Evolutionary conservation across 1,140 invertebrate genomes (phyloP).

Genomic region (Diachasmimorpha longicaudata): DNA sequence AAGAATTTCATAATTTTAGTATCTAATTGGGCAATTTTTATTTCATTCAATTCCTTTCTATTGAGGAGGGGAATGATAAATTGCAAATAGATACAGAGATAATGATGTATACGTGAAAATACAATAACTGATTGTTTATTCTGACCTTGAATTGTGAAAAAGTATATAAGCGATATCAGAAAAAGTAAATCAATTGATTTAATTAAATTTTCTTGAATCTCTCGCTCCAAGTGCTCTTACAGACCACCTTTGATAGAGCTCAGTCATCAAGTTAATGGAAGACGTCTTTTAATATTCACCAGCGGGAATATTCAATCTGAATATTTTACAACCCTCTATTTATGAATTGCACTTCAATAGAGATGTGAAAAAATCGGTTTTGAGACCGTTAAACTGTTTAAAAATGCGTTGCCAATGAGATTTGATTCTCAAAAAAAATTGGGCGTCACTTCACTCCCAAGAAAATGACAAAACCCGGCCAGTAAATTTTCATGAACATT

Average conservation of each 20-base stretch:
- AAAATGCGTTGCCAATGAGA: conserved; percentile 8
- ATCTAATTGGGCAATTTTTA: too few relatives aligned
- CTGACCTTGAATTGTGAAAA: too few relatives aligned
- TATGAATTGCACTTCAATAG: neutral
- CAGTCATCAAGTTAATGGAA: neutral
- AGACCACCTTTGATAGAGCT: neutral
- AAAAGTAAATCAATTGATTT: neutral
- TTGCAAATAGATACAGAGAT: too few relatives aligned
- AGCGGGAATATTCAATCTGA: neutral
- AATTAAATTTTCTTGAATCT: neutral
- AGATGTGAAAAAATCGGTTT: neutral
- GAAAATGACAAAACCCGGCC: too few relatives aligned
- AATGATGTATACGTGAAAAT: too few relatives aligned
- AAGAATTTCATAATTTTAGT: too few relatives aligned
- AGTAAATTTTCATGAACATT: too few relatives aligned
- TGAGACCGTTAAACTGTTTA: neutral
- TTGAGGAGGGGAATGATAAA: too few relatives aligned
- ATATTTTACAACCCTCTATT: neutral
- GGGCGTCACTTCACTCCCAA: too few relatives aligned
- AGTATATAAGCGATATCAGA: neutral
- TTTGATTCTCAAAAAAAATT: too few relatives aligned
- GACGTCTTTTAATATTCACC: neutral
- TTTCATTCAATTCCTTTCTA: too few relatives aligned
- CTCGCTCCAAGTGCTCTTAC: neutral
- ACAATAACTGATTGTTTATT: too few relatives aligned